phyloP scores from a whole-genome alignment of 1,140 invertebrate genomes.

The Formica selysi region DNA sequence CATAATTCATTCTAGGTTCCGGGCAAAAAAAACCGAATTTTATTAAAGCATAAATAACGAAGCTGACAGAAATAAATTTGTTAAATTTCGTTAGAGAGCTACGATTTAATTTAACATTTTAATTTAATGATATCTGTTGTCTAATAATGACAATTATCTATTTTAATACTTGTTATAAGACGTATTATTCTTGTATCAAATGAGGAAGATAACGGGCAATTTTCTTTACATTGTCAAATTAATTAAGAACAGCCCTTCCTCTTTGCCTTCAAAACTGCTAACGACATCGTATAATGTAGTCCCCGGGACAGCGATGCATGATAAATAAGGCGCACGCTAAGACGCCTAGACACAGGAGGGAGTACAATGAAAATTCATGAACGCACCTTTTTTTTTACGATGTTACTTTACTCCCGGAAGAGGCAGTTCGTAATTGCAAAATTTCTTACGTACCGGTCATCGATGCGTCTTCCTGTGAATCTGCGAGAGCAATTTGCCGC shows the following conservation, averaged over 20 bases:
- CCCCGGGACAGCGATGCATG: constrained; percentile 44
- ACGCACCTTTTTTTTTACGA: constrained; percentile 59
- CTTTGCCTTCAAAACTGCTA: constrained; percentile 29
- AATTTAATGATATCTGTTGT: not conserved
- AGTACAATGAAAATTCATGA: constrained; percentile 61
- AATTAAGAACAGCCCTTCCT: constrained; percentile 15
- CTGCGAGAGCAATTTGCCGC: constrained; percentile 63
- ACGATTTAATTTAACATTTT: not conserved
- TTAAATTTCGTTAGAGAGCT: not conserved
- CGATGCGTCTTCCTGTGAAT: constrained; percentile 56
- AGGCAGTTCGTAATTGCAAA: constrained; percentile 66
- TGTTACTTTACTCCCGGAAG: constrained; percentile 36
- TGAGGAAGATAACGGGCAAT: not conserved
- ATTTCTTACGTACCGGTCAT: constrained; percentile 69
- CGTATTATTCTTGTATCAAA: constrained; percentile 8
- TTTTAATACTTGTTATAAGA: constrained; percentile 4
- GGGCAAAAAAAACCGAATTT: not conserved
- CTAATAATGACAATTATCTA: not conserved
- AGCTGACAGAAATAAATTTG: not conserved
- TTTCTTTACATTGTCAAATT: constrained; percentile 42
- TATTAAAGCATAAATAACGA: not conserved
- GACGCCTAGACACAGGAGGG: constrained; percentile 27
- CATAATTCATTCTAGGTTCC: not conserved
- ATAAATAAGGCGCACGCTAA: constrained; percentile 53
- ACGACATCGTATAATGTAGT: constrained; percentile 55